These are phyloP conservation scores for Bombus breviceps DNA, from an alignment of 1,140 invertebrate genomes.

Conservation along the genomic window DNA sequence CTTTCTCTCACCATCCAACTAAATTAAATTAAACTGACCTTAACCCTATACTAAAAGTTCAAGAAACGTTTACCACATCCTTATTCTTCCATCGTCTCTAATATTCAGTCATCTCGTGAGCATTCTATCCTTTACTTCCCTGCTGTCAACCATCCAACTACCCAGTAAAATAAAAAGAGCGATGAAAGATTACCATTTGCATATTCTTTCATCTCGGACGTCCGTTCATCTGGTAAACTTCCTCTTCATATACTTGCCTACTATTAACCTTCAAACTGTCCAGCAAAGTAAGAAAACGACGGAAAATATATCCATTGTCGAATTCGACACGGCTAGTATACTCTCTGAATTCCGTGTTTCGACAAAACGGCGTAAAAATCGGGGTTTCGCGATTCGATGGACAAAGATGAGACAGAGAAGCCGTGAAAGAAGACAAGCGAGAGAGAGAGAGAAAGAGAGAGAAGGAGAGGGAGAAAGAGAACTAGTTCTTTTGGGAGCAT, in stretches of 20 bases:
- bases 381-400: constrained; percentile 23
- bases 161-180: no score
- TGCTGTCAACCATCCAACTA: no score
- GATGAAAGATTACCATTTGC: no score
- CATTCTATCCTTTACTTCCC: neutral
- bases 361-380: constrained; percentile 22
- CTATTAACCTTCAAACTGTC: no score
- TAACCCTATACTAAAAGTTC: no score
- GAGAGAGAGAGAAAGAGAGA: neutral
- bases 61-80: neutral
- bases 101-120: neutral
- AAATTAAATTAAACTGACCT: constrained; percentile 1
- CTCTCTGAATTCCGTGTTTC: neutral
- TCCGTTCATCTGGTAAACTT: no score
- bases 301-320: constrained; percentile 1
- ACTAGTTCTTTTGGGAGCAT: constrained; percentile 64
- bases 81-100: neutral
- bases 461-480: neutral
- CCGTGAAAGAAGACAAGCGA: neutral
- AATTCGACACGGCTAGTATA: constrained; percentile 25
- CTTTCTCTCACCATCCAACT: neutral
- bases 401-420: neutral
- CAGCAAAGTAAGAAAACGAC: neutral
- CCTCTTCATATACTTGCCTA: no score
- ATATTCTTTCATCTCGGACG: no score